Evolutionary conservation across 2,888 invertebrate species (phyloP), one percentile per base, ranked within the genome.

Genomic region (Tachystola acroxantha): DNA sequence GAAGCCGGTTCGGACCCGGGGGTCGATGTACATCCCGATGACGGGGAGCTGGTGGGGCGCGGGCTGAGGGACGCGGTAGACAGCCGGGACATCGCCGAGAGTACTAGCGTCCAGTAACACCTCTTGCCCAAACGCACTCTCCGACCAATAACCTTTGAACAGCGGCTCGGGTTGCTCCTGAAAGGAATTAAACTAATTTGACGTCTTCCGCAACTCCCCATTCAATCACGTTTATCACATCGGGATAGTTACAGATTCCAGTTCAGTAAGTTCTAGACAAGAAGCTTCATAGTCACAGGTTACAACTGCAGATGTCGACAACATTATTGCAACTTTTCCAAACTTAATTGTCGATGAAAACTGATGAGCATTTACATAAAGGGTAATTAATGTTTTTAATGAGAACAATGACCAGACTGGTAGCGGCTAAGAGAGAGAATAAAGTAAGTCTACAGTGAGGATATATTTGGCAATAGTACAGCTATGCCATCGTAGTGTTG

Each of bases 21-120:
- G 89, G 76, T 94, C 93, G 50, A 94, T 89, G 73, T 91, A 92
- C 36, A 93, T 91, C 34, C 94, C 94, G 59, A 91, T 88, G 34
- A 91, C 92, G 0, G 92, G 91, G 65, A 92, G 85, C 66, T 93
- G 91, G 54, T 92, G 88, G 4, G 88, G 76, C 22, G 88, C 88
- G 1, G 91, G 80, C 14, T 89, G 81, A 10, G 90, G 89, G 10
- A 92, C 88, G 14, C 84, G 80, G 65, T 92, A 92, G 32, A 86
- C 81, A 1, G 92, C 91, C 1, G 92, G 92, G 14, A 92, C 81
- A 65, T 93, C 92, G 3, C 91, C 91, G 33, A 92, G 69, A 20
- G 75, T 72, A 30, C 90, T 85, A 2, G 90, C 92, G 55, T 91
- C 90, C 50, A 92, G 64, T 36, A 84, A 41, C 32, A 85, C 76